These are phyloP conservation scores for Eriocheir sinensis DNA, from an alignment of 1,140 invertebrate genomes.

Conservation along the genomic window DNA sequence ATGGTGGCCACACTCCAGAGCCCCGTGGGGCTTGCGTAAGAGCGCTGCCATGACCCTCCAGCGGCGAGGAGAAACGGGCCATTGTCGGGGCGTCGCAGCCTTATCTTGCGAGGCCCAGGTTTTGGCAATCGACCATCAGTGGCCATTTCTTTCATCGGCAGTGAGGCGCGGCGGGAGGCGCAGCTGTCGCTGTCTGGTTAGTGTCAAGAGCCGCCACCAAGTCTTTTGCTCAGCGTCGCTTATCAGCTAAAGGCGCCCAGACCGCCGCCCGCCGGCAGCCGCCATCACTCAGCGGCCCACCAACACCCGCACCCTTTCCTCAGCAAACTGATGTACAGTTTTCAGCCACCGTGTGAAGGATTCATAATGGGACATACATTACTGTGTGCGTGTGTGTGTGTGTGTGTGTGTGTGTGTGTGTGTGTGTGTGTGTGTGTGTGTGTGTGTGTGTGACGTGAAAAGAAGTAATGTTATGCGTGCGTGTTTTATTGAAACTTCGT, in stretches of 20 bases:
- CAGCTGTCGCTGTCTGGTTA: slow-evolving; percentile 48
- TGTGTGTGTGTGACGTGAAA: no score
- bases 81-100: neutral
- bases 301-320: neutral
- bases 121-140: slow-evolving; percentile 32
- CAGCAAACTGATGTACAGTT: neutral
- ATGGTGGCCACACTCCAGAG: neutral
- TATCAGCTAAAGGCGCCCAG: slow-evolving; percentile 38
- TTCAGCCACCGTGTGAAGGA: neutral
- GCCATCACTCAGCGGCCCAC: neutral
- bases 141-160: slow-evolving; percentile 39
- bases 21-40: neutral
- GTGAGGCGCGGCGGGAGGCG: slow-evolving; percentile 52
- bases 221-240: slow-evolving; percentile 43
- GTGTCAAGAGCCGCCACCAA: slow-evolving; percentile 49
- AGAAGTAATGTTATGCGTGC: no score
- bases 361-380: neutral
- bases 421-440: no score
- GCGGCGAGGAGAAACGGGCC: slow-evolving; percentile 25
- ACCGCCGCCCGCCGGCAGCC: neutral
- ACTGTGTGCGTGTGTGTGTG: no score
- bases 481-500: no score
- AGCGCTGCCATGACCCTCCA: slow-evolving; percentile 18
- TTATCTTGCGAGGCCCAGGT: slow-evolving; percentile 8
- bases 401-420: no score